These are phyloP conservation scores for Chrysodeixis includens DNA, from an alignment of 2,888 invertebrate genomes.

Conservation along the genomic window DNA sequence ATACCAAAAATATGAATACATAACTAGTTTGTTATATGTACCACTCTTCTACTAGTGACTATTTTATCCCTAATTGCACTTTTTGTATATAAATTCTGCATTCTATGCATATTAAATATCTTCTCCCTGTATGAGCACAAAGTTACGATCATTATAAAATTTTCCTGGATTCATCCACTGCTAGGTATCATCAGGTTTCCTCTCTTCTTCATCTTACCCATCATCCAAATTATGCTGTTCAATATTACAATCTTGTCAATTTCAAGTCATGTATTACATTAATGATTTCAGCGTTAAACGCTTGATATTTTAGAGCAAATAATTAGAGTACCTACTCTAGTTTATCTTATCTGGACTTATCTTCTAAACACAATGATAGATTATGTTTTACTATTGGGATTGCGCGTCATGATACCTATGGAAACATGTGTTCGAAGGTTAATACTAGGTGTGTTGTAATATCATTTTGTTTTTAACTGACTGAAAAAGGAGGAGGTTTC, in stretches of 20 bases:
- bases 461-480: not conserved
- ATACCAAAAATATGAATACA: too few relatives aligned
- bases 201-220: too few relatives aligned
- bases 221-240: not conserved
- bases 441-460: not conserved
- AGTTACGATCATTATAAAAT: too few relatives aligned
- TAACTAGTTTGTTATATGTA: too few relatives aligned
- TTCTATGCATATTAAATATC: too few relatives aligned
- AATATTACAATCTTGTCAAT: not conserved
- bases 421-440: slow-evolving; percentile 5
- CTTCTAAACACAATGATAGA: slow-evolving; percentile 41
- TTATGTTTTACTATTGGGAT: slow-evolving; percentile 39
- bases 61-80: too few relatives aligned
- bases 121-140: too few relatives aligned
- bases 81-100: too few relatives aligned
- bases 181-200: too few relatives aligned
- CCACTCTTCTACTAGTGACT: too few relatives aligned
- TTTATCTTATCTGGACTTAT: slow-evolving; percentile 46
- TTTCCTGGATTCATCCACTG: too few relatives aligned
- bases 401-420: slow-evolving; percentile 11
- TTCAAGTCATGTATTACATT: not conserved
- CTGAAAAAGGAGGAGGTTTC: too few relatives aligned
- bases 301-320: slow-evolving; percentile 18
- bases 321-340: slow-evolving; percentile 13
- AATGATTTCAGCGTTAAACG: not conserved